Evolutionary conservation across 1,140 invertebrate species (phyloP).

Genomic region (Eupeodes corollae): DNA sequence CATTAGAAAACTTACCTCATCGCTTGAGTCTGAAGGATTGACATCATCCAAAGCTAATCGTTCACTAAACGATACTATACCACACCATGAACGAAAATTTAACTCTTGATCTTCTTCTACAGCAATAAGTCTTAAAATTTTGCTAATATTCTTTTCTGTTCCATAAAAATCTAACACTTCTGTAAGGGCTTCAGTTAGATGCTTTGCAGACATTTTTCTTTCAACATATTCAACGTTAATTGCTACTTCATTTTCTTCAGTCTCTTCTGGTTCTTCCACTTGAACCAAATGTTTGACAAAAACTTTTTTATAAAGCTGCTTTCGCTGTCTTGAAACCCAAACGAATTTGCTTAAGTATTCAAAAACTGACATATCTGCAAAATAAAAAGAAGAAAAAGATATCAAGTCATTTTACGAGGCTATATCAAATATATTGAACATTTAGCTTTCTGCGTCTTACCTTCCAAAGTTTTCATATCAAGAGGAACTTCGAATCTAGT

Average conservation of each 20-base stretch:
- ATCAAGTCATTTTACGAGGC: too few species aligned
- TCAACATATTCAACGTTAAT: constrained; percentile 20
- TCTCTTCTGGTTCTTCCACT: constrained; percentile 16
- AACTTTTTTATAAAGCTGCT: constrained; percentile 41
- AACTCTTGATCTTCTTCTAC: constrained; percentile 10
- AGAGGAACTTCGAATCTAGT: constrained; percentile 52
- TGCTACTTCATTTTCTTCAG: constrained; percentile 12
- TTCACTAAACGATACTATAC: constrained; percentile 45
- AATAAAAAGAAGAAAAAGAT: too few species aligned
- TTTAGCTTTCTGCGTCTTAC: too few species aligned
- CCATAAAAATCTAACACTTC: constrained; percentile 34
- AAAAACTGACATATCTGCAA: constrained; percentile 43
- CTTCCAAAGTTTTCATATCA: constrained; percentile 41
- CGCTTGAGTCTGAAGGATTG: constrained; percentile 27
- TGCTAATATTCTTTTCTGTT: constrained; percentile 21
- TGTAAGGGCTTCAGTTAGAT: constrained; percentile 24
- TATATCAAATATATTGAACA: too few species aligned
- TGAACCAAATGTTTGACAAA: constrained; percentile 27
- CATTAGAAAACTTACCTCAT: constrained; percentile 18
- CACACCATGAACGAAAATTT: constrained; percentile 45
- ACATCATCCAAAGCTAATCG: constrained; percentile 37
- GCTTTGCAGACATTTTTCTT: constrained; percentile 19
- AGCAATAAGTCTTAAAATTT: constrained; percentile 15
- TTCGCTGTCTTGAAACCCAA: constrained; percentile 44
- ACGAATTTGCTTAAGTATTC: constrained; percentile 47